Evolutionary conservation across 2,888 invertebrate genomes (phyloP).

Genomic region (Mythimna pallens): DNA sequence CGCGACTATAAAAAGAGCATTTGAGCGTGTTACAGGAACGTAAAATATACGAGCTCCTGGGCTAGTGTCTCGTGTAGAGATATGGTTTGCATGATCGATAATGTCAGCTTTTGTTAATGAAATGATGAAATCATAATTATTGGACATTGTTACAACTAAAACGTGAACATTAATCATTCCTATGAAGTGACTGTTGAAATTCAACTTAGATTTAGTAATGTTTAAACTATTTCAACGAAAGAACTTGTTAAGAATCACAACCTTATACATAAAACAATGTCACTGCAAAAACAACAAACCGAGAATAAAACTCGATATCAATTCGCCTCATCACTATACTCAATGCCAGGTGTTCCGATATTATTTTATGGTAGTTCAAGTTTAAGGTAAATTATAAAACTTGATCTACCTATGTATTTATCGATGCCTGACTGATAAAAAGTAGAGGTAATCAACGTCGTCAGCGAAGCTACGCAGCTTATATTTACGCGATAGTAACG

Average conservation of each 20-base stretch:
- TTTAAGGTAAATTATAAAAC: constrained; percentile 64
- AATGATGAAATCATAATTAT: not conserved
- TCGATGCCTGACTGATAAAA: constrained; percentile 48
- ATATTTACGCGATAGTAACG: constrained; percentile 38
- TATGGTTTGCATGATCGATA: constrained; percentile 40
- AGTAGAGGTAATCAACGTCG: constrained; percentile 23
- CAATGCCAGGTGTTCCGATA: constrained; percentile 70
- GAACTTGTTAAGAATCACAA: not conserved
- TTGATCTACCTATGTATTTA: constrained; percentile 61
- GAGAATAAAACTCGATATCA: constrained; percentile 19
- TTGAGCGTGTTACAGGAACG: constrained; percentile 74
- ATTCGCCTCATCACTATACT: constrained; percentile 51
- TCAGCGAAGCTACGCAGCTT: constrained; percentile 30
- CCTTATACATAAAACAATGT: constrained; percentile 15
- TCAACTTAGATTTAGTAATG: no score
- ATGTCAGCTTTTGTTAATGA: not conserved
- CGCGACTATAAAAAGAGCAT: constrained; percentile 80
- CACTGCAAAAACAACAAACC: not conserved
- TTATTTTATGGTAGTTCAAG: constrained; percentile 71
- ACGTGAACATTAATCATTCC: no score
- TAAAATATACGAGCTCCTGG: constrained; percentile 69
- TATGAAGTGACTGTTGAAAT: no score
- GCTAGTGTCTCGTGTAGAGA: constrained; percentile 51
- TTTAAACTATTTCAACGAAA: not conserved
- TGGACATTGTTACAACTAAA: no score